Conservation (phyloP, 1,140 invertebrate genomes). For the Vanessa atalanta region DNA sequence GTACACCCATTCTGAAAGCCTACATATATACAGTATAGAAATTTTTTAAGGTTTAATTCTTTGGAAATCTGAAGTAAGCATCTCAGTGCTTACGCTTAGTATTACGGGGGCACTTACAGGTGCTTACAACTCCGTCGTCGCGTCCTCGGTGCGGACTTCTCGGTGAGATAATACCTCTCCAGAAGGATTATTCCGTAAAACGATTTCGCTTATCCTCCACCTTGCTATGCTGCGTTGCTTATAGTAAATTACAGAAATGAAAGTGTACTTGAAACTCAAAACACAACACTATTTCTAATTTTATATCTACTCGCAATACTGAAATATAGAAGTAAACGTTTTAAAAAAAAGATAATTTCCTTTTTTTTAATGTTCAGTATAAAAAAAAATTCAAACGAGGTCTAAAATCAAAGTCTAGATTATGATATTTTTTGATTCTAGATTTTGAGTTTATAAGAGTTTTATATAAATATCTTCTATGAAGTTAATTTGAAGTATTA, state of each 20-base stretch:
- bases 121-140: constrained; percentile 29
- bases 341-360: too few relatives aligned
- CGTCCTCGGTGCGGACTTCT: constrained; percentile 36
- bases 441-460: too few relatives aligned
- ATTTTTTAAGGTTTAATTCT: constrained; percentile 12
- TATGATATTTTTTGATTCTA: too few relatives aligned
- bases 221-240: constrained; percentile 19
- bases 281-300: neutral
- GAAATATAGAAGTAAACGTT: neutral
- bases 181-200: constrained; percentile 57
- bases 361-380: too few relatives aligned
- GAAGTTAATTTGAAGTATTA: too few relatives aligned
- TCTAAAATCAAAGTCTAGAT: too few relatives aligned
- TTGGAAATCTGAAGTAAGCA: constrained; percentile 13
- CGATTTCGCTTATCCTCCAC: constrained; percentile 54
- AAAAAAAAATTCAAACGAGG: too few relatives aligned
- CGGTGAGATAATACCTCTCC: constrained; percentile 58
- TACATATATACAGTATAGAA: neutral
- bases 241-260: constrained; percentile 4
- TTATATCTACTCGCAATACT: neutral
- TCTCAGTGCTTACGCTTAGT: constrained; percentile 5
- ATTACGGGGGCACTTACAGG: constrained; percentile 21
- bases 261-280: neutral
- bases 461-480: too few relatives aligned
- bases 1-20: too few relatives aligned